Percentiles rank a stretch among this genome's conserved stretches.
Conservation (phyloP, 2,888 invertebrate genomes). For the Lithophane semibrunnea region DNA sequence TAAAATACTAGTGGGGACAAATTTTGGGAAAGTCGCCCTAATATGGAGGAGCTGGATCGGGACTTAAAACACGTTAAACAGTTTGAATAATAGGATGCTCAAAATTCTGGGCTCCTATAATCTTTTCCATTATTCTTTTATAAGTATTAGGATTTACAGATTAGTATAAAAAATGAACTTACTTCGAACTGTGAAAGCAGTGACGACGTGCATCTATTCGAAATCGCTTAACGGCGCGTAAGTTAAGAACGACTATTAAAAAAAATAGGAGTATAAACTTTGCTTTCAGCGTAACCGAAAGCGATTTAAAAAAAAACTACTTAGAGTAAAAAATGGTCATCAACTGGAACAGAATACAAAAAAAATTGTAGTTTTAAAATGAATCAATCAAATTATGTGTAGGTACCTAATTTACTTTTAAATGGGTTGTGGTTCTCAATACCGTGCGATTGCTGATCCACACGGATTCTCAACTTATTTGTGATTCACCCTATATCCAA, state of each 20-base stretch:
- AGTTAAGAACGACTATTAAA: too few relatives aligned
- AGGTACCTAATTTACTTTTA: not conserved
- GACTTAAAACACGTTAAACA: constrained; percentile 28
- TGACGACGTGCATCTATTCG: not conserved
- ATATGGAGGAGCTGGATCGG: constrained; percentile 1
- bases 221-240: not conserved
- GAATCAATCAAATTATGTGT: not conserved
- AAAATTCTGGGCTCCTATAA: not conserved
- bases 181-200: not conserved
- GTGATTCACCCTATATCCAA: not conserved
- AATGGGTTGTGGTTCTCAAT: not conserved
- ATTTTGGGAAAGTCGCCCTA: constrained; percentile 11
- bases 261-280: not conserved
- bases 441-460: not conserved
- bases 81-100: constrained; percentile 10
- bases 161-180: not conserved
- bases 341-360: not conserved
- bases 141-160: not conserved
- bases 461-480: not conserved
- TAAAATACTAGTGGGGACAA: constrained; percentile 22
- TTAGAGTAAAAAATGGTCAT: not conserved
- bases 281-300: not conserved
- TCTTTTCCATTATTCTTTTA: not conserved
- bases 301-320: not conserved
- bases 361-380: too few relatives aligned